Conservation (phyloP, 1,140 invertebrate genomes). For the Lasioglossum albipes region DNA sequence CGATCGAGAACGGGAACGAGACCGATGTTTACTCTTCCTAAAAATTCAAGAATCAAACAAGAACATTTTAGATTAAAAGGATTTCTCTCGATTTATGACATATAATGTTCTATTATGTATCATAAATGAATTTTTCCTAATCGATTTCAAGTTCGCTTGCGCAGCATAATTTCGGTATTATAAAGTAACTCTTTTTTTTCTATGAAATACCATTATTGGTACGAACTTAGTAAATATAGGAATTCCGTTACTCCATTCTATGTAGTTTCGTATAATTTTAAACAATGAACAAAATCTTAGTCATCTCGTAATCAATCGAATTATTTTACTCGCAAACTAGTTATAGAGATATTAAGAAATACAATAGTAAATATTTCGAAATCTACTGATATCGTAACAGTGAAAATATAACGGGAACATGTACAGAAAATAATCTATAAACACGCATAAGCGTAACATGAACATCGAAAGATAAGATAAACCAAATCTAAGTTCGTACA, state of each 20-base stretch:
- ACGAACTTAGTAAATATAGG: neutral
- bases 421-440: too few relatives aligned
- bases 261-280: neutral
- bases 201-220: slow-evolving; percentile 25
- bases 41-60: slow-evolving; percentile 53
- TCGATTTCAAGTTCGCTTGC: neutral
- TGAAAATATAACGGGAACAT: too few relatives aligned
- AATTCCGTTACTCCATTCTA: neutral
- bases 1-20: slow-evolving; percentile 78
- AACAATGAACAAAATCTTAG: too few relatives aligned
- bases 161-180: neutral
- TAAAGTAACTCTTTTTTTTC: neutral
- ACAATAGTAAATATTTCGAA: too few relatives aligned
- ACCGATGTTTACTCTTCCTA: slow-evolving; percentile 79
- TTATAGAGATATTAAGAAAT: too few relatives aligned
- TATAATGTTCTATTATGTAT: neutral
- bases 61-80: neutral
- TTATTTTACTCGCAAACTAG: too few relatives aligned
- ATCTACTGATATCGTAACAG: too few relatives aligned
- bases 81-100: neutral
- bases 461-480: too few relatives aligned
- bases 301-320: too few relatives aligned
- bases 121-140: neutral
- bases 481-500: too few relatives aligned
- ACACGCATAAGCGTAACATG: too few relatives aligned